Conservation (phyloP, 2,113 vertebrate genomes). For the Microtus montanus region DNA sequence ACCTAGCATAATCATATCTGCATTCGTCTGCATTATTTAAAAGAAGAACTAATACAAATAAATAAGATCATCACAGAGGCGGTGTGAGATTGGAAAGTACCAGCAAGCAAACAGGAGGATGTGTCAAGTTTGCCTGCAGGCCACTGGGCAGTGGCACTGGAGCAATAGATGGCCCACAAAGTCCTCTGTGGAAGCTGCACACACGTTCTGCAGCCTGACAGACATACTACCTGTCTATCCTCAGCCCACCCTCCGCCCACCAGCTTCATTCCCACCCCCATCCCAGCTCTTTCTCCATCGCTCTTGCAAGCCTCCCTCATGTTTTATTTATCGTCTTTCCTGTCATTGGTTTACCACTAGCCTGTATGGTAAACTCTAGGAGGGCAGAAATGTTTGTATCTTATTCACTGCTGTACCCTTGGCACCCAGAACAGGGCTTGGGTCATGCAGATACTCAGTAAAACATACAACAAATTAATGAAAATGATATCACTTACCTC, state of each 20-base stretch:
- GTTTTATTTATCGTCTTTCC: not conserved
- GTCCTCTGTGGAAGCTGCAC: not conserved
- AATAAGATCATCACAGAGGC: not conserved
- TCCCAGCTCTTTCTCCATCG: not conserved
- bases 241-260: not conserved
- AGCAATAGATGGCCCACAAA: not conserved
- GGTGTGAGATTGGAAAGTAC: not conserved
- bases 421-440: not conserved
- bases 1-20: not conserved
- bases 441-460: not conserved
- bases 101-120: not conserved
- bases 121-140: not conserved
- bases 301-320: not conserved
- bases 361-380: rapidly evolving
- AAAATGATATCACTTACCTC: not conserved
- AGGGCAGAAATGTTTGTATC: not conserved
- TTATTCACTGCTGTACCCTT: not conserved
- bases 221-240: rapidly evolving
- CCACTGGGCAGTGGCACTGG: not conserved
- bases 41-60: not conserved
- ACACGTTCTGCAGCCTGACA: too few species aligned
- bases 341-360: not conserved
- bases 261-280: rapidly evolving
- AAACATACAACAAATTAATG: not conserved
- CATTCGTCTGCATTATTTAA: not conserved